These are phyloP conservation scores for Alaudala cheleensis DNA, from an alignment of 2,113 vertebrate genomes.

Conservation along the genomic window DNA sequence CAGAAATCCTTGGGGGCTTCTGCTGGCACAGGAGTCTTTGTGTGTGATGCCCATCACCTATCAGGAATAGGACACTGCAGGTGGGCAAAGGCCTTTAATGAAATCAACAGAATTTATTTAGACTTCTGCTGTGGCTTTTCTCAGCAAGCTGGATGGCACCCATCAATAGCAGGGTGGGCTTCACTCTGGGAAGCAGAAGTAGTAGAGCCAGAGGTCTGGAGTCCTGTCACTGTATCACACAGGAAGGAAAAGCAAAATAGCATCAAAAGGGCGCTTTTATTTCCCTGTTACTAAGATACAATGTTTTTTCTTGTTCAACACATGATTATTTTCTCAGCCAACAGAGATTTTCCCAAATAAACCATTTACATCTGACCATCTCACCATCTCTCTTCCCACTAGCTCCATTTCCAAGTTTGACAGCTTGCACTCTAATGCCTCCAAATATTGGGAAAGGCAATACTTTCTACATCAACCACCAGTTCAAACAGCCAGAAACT, in stretches of 20 bases:
- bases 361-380: not conserved
- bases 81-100: not conserved
- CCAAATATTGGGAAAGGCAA: not conserved
- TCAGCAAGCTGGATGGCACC: not conserved
- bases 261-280: not conserved
- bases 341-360: not conserved
- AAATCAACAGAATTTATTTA: not conserved
- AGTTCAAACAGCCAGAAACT: not conserved
- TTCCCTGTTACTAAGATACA: not conserved
- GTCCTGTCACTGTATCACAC: not conserved
- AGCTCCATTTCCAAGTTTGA: fast-evolving
- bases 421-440: not conserved
- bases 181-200: not conserved
- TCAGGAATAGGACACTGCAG: not conserved
- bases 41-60: not conserved
- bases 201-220: not conserved
- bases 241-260: not conserved
- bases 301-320: not conserved
- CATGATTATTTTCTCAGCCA: not conserved
- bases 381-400: not conserved
- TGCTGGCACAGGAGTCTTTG: not conserved
- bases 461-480: not conserved
- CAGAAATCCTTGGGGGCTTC: not conserved
- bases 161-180: not conserved
- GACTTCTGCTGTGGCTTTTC: not conserved